These are phyloP conservation scores for Abscondita cerata DNA, from an alignment of 2,888 invertebrate species.

Conservation along the genomic window DNA sequence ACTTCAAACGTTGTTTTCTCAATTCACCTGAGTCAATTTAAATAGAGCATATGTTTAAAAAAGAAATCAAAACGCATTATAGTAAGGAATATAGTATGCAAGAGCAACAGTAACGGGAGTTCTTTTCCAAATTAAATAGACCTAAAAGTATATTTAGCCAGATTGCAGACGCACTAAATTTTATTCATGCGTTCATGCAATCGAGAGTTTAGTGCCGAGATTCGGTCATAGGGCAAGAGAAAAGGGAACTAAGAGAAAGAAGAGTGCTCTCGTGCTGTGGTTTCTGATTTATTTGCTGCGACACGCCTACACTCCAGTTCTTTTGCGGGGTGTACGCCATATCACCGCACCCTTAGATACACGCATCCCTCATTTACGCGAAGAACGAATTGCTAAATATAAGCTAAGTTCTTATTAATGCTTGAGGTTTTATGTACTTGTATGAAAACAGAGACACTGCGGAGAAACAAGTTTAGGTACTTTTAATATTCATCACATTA, in stretches of 20 bases:
- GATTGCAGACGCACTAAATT: constrained; percentile 14
- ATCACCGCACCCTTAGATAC: constrained; percentile 41
- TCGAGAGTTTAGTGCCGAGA: constrained; percentile 23
- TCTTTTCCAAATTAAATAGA: no score
- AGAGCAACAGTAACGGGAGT: not conserved
- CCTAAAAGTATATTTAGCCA: no score
- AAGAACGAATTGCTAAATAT: constrained; percentile 28
- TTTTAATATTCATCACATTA: not conserved
- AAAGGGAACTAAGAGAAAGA: constrained; percentile 34
- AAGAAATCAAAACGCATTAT: no score
- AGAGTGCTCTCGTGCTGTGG: constrained; percentile 49
- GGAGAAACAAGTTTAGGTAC: no score
- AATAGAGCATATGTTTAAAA: no score
- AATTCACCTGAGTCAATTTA: no score
- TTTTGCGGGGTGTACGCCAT: constrained; percentile 46
- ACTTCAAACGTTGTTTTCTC: no score
- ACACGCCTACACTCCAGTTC: constrained; percentile 54
- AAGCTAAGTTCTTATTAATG: constrained; percentile 13
- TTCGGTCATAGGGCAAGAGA: constrained; percentile 29
- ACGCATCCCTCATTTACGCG: constrained; percentile 39
- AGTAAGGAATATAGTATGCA: no score
- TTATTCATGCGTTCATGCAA: constrained; percentile 37
- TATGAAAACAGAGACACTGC: not conserved
- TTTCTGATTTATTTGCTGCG: constrained; percentile 56
- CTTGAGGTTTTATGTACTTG: not conserved